Evolutionary conservation across 2,888 invertebrate genomes (phyloP).

Genomic region (Iselma pallidipennis): DNA sequence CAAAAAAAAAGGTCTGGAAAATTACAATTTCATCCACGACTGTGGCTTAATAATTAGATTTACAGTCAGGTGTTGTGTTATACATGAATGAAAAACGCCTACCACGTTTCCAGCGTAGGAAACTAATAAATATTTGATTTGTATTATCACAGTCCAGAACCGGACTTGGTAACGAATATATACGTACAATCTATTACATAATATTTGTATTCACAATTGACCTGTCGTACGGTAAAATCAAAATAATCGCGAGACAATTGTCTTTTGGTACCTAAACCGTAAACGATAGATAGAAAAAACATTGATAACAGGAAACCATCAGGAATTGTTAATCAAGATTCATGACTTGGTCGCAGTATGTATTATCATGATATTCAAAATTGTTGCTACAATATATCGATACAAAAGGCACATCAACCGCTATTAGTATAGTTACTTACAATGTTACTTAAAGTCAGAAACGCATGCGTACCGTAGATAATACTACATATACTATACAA

Average conservation of each 20-base stretch:
- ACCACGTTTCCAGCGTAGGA: slow-evolving; percentile 16
- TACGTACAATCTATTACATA: slow-evolving; percentile 15
- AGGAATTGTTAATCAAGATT: neutral
- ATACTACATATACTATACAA: slow-evolving; percentile 4
- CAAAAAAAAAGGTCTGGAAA: neutral
- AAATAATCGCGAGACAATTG: neutral
- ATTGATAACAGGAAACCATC: neutral
- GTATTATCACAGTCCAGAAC: slow-evolving; percentile 22
- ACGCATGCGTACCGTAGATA: slow-evolving; percentile 15
- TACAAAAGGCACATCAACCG: neutral
- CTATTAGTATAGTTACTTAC: neutral
- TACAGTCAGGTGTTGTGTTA: slow-evolving; percentile 16
- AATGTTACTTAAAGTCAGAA: neutral
- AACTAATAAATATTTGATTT: slow-evolving; percentile 28
- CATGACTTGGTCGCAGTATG: neutral
- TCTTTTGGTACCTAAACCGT: neutral
- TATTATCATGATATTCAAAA: neutral
- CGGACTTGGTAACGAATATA: slow-evolving; percentile 17
- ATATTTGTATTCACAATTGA: slow-evolving; percentile 22
- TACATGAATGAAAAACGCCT: slow-evolving; percentile 23
- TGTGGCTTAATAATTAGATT: slow-evolving; percentile 20
- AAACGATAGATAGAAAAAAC: neutral
- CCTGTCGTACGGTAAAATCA: slow-evolving; percentile 13
- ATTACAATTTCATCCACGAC: slow-evolving; percentile 13
- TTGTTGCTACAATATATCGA: neutral